A percentile compares a stretch with the other conserved stretches of the same genome.
phyloP scores from a whole-genome alignment of 2,113 vertebrate genomes.

The Mobula hypostoma region DNA sequence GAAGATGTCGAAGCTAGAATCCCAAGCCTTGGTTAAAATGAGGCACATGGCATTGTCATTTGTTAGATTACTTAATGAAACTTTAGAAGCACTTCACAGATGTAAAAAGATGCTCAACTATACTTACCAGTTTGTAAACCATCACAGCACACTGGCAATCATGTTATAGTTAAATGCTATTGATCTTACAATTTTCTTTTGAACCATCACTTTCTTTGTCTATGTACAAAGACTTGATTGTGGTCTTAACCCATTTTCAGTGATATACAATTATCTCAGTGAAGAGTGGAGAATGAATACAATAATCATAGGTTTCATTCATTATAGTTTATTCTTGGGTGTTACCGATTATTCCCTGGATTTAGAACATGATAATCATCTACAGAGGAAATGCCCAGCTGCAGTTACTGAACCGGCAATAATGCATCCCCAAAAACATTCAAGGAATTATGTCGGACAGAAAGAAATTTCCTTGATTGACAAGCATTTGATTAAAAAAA shows the following conservation, averaged over 20 bases:
- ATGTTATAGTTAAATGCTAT: slow-evolving; percentile 1
- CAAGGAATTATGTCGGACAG: neutral
- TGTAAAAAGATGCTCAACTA: neutral
- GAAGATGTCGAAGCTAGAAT: neutral
- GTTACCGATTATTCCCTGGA: slow-evolving; percentile 9
- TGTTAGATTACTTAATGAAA: neutral
- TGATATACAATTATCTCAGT: slow-evolving; percentile 14
- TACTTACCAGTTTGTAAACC: slow-evolving; percentile 12
- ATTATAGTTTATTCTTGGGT: neutral
- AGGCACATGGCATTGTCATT: neutral
- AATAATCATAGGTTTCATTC: slow-evolving; percentile 36
- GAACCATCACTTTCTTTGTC: slow-evolving; percentile 25
- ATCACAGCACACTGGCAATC: slow-evolving; percentile 8
- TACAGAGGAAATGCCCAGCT: neutral
- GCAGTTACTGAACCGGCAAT: neutral
- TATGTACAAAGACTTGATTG: neutral
- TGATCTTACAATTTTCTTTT: slow-evolving; percentile 30
- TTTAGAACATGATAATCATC: slow-evolving; percentile 11
- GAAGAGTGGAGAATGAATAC: slow-evolving; percentile 22
- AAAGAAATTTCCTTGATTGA: neutral
- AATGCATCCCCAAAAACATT: neutral
- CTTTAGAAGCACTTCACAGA: neutral
- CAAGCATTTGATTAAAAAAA: neutral
- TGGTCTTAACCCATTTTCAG: slow-evolving; percentile 22
- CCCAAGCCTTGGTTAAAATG: neutral